phyloP scores from a whole-genome alignment of 64 coral and sea anemone species.

The Acropora yongei region DNA sequence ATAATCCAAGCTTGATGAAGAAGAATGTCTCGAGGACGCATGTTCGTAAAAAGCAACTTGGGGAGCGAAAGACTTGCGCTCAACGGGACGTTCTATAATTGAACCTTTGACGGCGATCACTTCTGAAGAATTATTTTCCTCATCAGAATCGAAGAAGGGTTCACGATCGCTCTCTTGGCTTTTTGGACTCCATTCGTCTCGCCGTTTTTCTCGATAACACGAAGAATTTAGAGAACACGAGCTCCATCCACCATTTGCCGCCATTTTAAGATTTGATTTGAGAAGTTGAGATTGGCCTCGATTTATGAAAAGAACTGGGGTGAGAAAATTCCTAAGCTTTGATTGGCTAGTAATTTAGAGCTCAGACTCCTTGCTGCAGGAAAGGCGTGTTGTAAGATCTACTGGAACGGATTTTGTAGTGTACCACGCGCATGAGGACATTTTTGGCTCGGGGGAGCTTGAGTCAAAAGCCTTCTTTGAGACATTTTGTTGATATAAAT shows the following conservation, averaged over 20 bases:
- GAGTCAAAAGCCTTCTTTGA: no score
- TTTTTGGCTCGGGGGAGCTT: no score
- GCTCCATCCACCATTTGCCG: background rate
- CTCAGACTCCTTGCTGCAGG: background rate
- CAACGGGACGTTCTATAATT: background rate
- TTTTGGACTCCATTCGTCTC: conserved; percentile 48
- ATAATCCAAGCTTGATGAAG: background rate
- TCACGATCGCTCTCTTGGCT: conserved; percentile 64
- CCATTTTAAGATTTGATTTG: background rate
- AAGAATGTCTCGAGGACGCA: background rate
- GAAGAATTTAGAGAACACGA: conserved; percentile 17
- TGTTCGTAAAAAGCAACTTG: conserved; percentile 6
- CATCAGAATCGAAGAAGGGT: conserved; percentile 59
- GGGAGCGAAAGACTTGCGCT: background rate
- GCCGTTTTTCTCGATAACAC: conserved; percentile 59
- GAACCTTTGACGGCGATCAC: background rate
- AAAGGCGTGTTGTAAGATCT: no score
- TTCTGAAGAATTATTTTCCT: conserved; percentile 50
- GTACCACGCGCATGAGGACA: no score
- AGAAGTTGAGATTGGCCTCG: no score
- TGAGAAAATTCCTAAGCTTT: background rate
- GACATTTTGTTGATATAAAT: no score
- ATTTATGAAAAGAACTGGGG: background rate
- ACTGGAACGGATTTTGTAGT: no score
- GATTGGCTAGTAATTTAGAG: background rate